phyloP scores from a whole-genome alignment of 2,797 vertebrate genomes.

The Pygocentrus nattereri region DNA sequence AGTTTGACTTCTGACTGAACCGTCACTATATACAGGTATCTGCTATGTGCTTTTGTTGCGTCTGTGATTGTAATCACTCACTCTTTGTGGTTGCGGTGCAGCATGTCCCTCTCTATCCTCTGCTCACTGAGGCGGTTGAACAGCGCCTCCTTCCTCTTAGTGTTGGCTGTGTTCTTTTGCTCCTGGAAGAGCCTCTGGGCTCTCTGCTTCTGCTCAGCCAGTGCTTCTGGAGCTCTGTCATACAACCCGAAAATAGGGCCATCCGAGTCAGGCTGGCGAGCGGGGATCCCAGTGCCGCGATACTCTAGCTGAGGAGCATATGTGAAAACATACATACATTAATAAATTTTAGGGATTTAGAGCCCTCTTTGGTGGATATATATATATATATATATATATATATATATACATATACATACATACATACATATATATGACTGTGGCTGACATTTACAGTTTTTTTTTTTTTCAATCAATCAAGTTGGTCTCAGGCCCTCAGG shows the following conservation, averaged over 20 bases:
- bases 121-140: conserved; percentile 72
- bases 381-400: too few species aligned
- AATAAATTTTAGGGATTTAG: too few species aligned
- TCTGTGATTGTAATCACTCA: conserved; percentile 64
- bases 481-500: too few species aligned
- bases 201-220: conserved; percentile 62
- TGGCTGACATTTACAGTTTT: too few species aligned
- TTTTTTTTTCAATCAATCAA: too few species aligned
- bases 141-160: conserved; percentile 68
- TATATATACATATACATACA: too few species aligned
- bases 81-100: conserved; percentile 74
- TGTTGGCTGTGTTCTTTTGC: conserved; percentile 71
- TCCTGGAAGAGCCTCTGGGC: conserved; percentile 75
- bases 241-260: conserved; percentile 69
- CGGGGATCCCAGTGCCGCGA: conserved; percentile 58
- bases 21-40: background rate
- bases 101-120: conserved; percentile 75
- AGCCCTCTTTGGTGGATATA: too few species aligned
- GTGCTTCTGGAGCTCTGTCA: conserved; percentile 57
- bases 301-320: conserved; percentile 67
- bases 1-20: background rate
- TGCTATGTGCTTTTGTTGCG: background rate
- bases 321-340: conserved; percentile 18
- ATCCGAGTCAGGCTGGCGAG: conserved; percentile 60
- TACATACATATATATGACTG: too few species aligned